Percentiles rank a stretch among this genome's conserved stretches.
phyloP scores from a whole-genome alignment of 2,888 invertebrate genomes.

The Meiosimyza decipiens region DNA sequence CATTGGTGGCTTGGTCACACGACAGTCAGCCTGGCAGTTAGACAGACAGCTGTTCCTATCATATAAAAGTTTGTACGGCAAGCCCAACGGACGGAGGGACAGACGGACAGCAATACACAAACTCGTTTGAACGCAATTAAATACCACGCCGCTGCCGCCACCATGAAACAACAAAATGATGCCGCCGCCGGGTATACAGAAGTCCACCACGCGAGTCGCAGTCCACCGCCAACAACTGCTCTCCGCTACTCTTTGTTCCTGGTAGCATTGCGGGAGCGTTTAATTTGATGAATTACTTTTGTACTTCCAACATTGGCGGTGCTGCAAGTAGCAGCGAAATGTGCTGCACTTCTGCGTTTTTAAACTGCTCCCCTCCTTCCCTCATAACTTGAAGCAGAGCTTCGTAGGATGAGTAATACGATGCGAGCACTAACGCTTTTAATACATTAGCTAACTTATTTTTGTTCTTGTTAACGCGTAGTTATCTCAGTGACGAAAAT shows the following conservation, averaged over 20 bases:
- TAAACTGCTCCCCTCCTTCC: too few relatives aligned
- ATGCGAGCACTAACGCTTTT: too few relatives aligned
- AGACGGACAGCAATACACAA: constrained; percentile 2
- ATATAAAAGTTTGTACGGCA: background rate
- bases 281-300: constrained; percentile 51
- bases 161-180: constrained; percentile 25
- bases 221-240: background rate
- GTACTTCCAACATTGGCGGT: constrained; percentile 47
- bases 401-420: too few relatives aligned
- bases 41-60: constrained; percentile 6
- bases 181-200: constrained; percentile 26
- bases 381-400: too few relatives aligned
- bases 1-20: constrained; percentile 29
- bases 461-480: too few relatives aligned
- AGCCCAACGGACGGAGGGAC: constrained; percentile 22
- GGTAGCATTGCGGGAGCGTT: constrained; percentile 47
- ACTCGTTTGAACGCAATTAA: constrained; percentile 35
- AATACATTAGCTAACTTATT: too few relatives aligned
- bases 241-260: constrained; percentile 1
- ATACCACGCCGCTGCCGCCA: constrained; percentile 34
- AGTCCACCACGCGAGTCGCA: constrained; percentile 7
- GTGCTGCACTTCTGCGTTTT: too few relatives aligned
- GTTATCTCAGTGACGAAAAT: too few relatives aligned
- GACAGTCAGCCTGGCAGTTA: constrained; percentile 7
- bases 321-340: background rate